Conservation (phyloP, 2,888 invertebrate genomes). For the Eristalinus aeneus region DNA sequence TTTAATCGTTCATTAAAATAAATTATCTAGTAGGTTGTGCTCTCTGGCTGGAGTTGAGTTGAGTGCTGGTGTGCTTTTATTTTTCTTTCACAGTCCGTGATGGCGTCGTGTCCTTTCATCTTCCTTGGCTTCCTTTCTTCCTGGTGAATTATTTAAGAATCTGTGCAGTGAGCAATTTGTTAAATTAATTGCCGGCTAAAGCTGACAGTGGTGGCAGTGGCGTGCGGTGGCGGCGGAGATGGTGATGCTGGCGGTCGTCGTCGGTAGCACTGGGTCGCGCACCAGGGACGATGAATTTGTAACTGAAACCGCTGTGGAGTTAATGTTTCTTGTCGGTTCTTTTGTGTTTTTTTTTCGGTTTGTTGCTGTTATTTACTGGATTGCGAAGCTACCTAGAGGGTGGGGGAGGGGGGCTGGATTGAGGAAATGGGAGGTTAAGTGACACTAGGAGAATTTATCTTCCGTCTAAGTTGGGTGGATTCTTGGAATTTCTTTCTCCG, state of each 20-base stretch:
- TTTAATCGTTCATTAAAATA: conserved; percentile 70
- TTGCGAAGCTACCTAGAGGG: neutral
- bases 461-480: conserved; percentile 39
- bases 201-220: conserved; percentile 4
- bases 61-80: conserved; percentile 23
- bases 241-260: neutral
- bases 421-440: conserved; percentile 7
- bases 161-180: conserved; percentile 67
- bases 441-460: conserved; percentile 57
- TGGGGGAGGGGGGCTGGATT: too few relatives aligned
- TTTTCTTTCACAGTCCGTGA: neutral
- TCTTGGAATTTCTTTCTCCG: conserved; percentile 16
- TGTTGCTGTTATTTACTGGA: conserved; percentile 6
- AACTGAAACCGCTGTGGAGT: conserved; percentile 52
- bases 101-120: neutral
- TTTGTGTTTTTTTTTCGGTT: neutral
- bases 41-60: neutral
- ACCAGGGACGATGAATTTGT: conserved; percentile 55
- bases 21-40: conserved; percentile 60
- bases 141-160: conserved; percentile 68
- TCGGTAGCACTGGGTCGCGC: neutral
- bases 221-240: neutral
- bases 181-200: conserved; percentile 62
- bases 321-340: conserved; percentile 47
- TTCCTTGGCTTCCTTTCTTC: neutral